Percentiles rank a stretch among this genome's conserved stretches.
phyloP scores from a whole-genome alignment of 37 sponge, comb jelly and placozoan species.

The Beroe ovata region DNA sequence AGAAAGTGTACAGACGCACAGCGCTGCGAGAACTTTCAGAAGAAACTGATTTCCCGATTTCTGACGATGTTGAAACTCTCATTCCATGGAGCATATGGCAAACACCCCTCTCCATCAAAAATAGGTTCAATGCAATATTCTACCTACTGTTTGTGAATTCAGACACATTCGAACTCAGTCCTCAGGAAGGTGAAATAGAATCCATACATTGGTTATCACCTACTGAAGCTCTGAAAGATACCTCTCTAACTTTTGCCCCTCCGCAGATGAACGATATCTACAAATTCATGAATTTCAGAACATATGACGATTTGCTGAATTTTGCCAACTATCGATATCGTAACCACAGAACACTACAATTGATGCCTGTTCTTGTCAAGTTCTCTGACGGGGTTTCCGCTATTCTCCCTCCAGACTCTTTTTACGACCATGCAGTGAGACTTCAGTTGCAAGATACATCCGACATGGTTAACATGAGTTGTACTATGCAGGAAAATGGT shows the following conservation, averaged over 20 bases:
- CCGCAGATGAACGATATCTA: neutral
- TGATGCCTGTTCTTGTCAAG: slow-evolving; percentile 4
- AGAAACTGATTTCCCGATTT: slow-evolving; percentile 11
- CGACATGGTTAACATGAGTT: neutral
- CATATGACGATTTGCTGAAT: neutral
- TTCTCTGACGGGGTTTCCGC: neutral
- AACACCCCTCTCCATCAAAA: neutral
- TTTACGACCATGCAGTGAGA: neutral
- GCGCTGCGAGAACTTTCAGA: slow-evolving; percentile 11
- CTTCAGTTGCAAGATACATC: slow-evolving; percentile 18
- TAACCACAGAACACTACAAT: neutral
- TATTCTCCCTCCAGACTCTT: neutral
- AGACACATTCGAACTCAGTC: neutral
- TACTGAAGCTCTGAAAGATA: slow-evolving; percentile 2
- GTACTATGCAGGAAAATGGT: neutral
- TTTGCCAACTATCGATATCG: neutral
- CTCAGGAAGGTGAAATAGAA: slow-evolving; percentile 20
- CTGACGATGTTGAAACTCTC: neutral
- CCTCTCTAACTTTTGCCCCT: neutral
- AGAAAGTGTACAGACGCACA: slow-evolving; percentile 4
- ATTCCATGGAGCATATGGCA: slow-evolving; percentile 52
- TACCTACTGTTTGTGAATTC: neutral
- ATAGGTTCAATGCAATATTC: slow-evolving; percentile 14
- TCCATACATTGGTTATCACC: slow-evolving; percentile 28
- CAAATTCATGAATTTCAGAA: neutral